Evolutionary conservation across 2,113 vertebrate genomes (phyloP), one percentile per base, ranked within the genome.

Genomic region (Boulengeromyrus knoepffleri): DNA sequence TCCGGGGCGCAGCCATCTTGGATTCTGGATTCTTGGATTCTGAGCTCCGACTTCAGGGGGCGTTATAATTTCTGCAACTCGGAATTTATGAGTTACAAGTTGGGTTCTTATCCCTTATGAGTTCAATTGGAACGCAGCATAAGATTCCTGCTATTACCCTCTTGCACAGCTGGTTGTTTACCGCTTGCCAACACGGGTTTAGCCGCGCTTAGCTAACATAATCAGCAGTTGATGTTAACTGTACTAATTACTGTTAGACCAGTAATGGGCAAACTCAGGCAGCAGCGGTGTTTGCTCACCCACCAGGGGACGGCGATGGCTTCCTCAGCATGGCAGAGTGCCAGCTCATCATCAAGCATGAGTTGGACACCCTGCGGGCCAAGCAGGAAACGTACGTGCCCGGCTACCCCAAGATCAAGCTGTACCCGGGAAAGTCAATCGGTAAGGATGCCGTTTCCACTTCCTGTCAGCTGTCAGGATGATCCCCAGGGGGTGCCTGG

Each of bases 371-470:
- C 42, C 94, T 99, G 90, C 96, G 99, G 94, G 98, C 98, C 90
- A 97, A 94, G 95, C 95, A 96, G 83, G 98, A 99, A 94, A 97
- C 95, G 88, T 96, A 97, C 90, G 96, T 99, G 53, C 98, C 98
- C 31, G 99, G 99, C 83, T 97, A 98, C 92, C 94, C 95, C 15
- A 96, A 98, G 90, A 95, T 96, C 89, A 99, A 97, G 89, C 94
- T 99, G 1, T 99, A 99, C 91, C 99, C 98, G 8, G 99, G 99
- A 92, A 99, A 99, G 93, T 99, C 98, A 27, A 95, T 99, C 92
- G 90, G 99, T 99, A 95, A 97, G 97, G 93, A 83, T n/a, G 5
- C 21, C 50, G 10, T 7, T 85, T 17, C 27, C 46, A 10, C 36
- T 62, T 90, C 1, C n/a, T 87, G 17, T 5, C 42, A n/a, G 12